phyloP scores from a whole-genome alignment of 2,797 vertebrate genomes.

The Erpetoichthys calabaricus region DNA sequence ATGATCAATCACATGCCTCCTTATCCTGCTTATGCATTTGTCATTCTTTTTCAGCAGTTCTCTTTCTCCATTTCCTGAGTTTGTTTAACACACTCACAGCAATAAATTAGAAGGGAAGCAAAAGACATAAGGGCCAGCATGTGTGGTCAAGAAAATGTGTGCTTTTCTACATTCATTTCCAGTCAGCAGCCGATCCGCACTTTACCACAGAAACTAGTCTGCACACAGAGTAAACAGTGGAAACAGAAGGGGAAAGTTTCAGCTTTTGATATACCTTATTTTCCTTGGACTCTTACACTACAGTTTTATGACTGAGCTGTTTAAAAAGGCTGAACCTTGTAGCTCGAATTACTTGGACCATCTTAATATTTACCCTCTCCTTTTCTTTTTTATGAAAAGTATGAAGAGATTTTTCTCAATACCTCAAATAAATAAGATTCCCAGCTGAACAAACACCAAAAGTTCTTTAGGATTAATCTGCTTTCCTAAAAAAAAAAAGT shows the following conservation, averaged over 20 bases:
- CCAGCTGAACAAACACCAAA: conserved; percentile 89
- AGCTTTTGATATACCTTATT: conserved; percentile 57
- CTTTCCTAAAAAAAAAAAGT: conserved; percentile 45
- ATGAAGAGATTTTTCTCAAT: conserved; percentile 68
- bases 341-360: conserved; percentile 62
- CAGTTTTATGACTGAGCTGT: conserved; percentile 53
- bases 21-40: no score
- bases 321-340: conserved; percentile 52
- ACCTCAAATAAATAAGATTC: conserved; percentile 78
- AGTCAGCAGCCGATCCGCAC: neutral
- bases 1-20: no score
- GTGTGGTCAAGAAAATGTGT: neutral
- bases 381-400: conserved; percentile 49
- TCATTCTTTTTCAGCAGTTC: no score
- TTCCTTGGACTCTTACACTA: conserved; percentile 60
- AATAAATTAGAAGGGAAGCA: no score
- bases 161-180: neutral
- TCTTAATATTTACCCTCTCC: conserved; percentile 57
- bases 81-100: no score
- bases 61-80: no score
- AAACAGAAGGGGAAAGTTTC: conserved; percentile 24
- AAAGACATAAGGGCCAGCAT: neutral
- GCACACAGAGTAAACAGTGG: conserved; percentile 1
- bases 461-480: conserved; percentile 50
- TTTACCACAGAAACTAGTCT: neutral